phyloP scores from a whole-genome alignment of 1,140 invertebrate genomes.

The Copidosoma floridanum region DNA sequence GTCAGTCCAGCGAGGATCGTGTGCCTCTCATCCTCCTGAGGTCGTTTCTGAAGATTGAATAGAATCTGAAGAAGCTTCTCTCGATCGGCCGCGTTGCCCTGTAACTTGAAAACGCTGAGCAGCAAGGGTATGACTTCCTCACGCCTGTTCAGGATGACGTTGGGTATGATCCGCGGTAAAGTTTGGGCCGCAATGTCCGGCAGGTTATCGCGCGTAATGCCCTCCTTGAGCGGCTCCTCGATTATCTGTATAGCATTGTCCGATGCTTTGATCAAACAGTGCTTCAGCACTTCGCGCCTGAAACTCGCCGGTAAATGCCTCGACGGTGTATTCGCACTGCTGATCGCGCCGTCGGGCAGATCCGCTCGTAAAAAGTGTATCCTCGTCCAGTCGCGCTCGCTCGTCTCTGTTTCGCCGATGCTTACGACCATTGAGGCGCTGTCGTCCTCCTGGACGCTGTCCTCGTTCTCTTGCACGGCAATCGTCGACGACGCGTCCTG shows the following conservation, averaged over 20 bases:
- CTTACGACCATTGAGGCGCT: constrained; percentile 48
- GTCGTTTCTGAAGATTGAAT: constrained; percentile 76
- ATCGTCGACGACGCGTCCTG: constrained; percentile 40
- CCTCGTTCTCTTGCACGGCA: constrained; percentile 37
- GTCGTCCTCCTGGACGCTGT: constrained; percentile 51
- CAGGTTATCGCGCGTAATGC: constrained; percentile 48
- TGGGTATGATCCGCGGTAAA: constrained; percentile 67
- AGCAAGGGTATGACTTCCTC: constrained; percentile 75
- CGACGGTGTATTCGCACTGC: constrained; percentile 31
- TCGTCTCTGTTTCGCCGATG: constrained; percentile 49
- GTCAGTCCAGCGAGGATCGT: constrained; percentile 68
- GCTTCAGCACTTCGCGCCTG: constrained; percentile 55
- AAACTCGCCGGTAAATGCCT: constrained; percentile 57
- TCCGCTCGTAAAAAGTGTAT: constrained; percentile 45
- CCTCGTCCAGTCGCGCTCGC: constrained; percentile 52
- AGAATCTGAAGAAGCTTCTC: constrained; percentile 70
- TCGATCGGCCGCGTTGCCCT: constrained; percentile 61
- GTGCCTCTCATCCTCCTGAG: constrained; percentile 68
- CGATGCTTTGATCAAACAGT: constrained; percentile 51
- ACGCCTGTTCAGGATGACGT: constrained; percentile 68
- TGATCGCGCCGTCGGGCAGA: constrained; percentile 33
- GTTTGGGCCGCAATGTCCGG: constrained; percentile 53
- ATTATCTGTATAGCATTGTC: constrained; percentile 41
- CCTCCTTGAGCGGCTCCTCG: constrained; percentile 50
- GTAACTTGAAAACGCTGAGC: constrained; percentile 65